Evolutionary conservation across 2,888 invertebrate species (phyloP).

Genomic region (Clitarchus hookeri): DNA sequence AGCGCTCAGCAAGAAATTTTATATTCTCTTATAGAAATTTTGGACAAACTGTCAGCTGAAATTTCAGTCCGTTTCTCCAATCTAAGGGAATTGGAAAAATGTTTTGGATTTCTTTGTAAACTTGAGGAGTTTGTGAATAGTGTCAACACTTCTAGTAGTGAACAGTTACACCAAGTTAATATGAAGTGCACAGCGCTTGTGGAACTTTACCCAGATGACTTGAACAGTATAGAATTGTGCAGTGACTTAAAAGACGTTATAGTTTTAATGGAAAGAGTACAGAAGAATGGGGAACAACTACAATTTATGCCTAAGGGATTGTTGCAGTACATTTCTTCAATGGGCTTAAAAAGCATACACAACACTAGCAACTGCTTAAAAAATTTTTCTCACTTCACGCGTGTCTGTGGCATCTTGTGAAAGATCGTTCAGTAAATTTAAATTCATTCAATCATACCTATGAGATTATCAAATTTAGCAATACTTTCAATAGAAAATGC

Average conservation of each 20-base stretch:
- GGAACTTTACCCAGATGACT: not conserved
- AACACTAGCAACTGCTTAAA: no score
- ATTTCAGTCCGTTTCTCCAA: conserved; percentile 23
- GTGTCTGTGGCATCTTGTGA: no score
- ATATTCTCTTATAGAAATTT: not conserved
- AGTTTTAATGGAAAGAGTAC: not conserved
- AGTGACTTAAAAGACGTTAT: not conserved
- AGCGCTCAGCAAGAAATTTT: conserved; percentile 21
- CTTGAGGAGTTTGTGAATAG: not conserved
- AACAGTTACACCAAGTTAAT: not conserved
- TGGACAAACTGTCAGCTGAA: not conserved
- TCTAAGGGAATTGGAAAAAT: no score
- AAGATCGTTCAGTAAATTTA: no score
- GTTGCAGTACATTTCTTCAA: conserved; percentile 8
- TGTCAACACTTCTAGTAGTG: not conserved
- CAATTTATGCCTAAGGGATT: conserved; percentile 1
- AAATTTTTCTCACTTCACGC: no score
- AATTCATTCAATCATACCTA: no score
- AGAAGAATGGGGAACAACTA: not conserved
- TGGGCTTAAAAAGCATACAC: not conserved
- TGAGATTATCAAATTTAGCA: no score
- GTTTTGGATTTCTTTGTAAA: not conserved
- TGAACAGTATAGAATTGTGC: not conserved
- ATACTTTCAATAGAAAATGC: no score
- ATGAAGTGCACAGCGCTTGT: not conserved